Evolutionary conservation across 1,140 invertebrate genomes (phyloP), one percentile per base, ranked within the genome.

Genomic region (Eriocheir sinensis): DNA sequence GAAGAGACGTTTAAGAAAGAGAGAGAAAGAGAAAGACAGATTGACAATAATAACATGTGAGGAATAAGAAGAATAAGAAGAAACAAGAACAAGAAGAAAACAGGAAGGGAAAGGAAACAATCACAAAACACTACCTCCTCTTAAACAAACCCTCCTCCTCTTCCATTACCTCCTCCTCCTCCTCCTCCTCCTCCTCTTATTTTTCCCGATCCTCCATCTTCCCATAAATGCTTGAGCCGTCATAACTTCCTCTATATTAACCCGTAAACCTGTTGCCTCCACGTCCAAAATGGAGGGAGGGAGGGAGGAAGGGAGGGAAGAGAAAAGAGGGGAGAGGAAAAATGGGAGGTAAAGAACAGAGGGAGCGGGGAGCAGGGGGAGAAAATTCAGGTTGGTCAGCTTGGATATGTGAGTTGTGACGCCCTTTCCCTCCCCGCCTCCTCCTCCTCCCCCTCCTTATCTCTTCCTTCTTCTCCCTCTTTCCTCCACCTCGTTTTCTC

Each of bases 221-320:
- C 21, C 60, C 60, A 72, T 72, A 72, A 72, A 72, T 72, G 60
- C 21, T 72, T 72, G 60, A 12, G 21, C 60, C 21, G 27, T n/a
- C 60, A 72, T 72, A 72, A 72, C 60, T 72, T n/a, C 60, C 60
- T 72, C 60, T 72, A 72, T 72, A 72, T 72, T 72, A 72, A 72
- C 60, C 60, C 60, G 60, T 72, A 72, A 72, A 72, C 60, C 60
- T 72, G 60, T 72, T 72, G 60, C 60, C 60, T 3, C n/a, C 1
- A 4, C 60, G 60, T 72, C n/a, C 60, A 72, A n/a, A 72, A 72
- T 72, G 60, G n/a, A 21, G n/a, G 60, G 60, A n/a, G 44, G 44
- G 44, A 15, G 15, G 44, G 15, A 15, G 15, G 4, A 15, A 15
- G 44, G 44, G 12, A n/a, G n/a, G 60, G 60, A n/a, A n/a, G 21